phyloP scores from a whole-genome alignment of 2,113 vertebrate genomes.

The Blennius ocellaris region DNA sequence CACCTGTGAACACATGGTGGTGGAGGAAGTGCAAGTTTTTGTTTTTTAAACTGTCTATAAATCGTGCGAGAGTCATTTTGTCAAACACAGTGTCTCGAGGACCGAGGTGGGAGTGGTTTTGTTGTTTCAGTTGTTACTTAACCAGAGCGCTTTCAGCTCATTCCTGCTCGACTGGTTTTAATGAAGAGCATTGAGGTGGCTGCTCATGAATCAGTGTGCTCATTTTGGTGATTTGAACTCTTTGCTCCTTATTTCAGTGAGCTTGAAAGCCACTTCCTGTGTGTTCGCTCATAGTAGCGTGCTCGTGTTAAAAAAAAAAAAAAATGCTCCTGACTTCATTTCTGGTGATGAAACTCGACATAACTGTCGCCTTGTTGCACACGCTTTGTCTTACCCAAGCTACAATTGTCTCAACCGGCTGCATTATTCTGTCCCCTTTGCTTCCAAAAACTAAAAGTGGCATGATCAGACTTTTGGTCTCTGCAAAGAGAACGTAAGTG shows the following conservation, averaged over 20 bases:
- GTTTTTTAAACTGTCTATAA: no score
- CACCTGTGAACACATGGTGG: not conserved
- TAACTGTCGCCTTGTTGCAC: not conserved
- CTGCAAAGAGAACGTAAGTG: not conserved
- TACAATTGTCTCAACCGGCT: constrained; percentile 25
- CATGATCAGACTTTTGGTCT: not conserved
- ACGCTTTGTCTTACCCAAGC: constrained; percentile 22
- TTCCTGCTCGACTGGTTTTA: constrained; percentile 18
- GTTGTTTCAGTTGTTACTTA: not conserved
- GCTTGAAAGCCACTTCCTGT: constrained; percentile 70
- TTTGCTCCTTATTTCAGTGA: constrained; percentile 46
- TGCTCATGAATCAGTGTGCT: constrained; percentile 1
- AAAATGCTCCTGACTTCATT: constrained; percentile 9
- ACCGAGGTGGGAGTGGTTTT: not conserved
- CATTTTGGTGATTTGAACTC: constrained; percentile 27
- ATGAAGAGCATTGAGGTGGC: not conserved
- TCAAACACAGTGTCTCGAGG: not conserved
- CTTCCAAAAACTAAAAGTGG: constrained; percentile 1
- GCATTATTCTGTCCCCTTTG: not conserved
- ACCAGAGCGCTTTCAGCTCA: not conserved
- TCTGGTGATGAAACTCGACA: constrained; percentile 11
- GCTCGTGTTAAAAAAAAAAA: constrained; percentile 4
- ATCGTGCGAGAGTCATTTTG: not conserved
- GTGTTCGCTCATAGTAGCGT: constrained; percentile 11
- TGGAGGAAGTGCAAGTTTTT: not conserved